These are phyloP conservation scores for Prolemur simus DNA, from an alignment of 2,113 vertebrate genomes.

Conservation along the genomic window DNA sequence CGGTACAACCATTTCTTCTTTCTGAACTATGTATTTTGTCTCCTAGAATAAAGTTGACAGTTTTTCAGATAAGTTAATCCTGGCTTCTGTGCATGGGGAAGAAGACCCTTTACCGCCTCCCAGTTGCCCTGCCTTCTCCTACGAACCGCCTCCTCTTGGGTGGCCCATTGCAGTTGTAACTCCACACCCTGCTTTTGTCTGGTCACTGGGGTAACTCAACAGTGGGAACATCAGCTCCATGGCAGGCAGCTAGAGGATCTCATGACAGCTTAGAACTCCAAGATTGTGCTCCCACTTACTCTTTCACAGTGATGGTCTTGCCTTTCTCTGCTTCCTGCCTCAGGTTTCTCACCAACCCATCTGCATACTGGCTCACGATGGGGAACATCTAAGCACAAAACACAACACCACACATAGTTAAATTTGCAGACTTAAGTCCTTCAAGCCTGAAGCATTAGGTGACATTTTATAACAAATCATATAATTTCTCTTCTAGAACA, in stretches of 20 bases:
- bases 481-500: not conserved
- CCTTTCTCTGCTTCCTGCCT: conserved; percentile 81
- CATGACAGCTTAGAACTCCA: not conserved
- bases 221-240: not conserved
- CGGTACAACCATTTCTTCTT: not conserved
- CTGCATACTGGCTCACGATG: conserved; percentile 84
- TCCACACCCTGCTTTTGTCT: not conserved
- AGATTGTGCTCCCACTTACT: conserved; percentile 80
- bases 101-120: not conserved
- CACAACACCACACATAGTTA: not conserved
- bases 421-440: not conserved
- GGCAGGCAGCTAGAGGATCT: not conserved
- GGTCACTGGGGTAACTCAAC: too few species aligned
- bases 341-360: conserved; percentile 82
- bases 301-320: conserved; percentile 78
- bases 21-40: not conserved
- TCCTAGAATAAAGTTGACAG: not conserved
- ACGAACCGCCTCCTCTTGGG: accelerated
- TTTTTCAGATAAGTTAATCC: not conserved
- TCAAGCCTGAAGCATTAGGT: not conserved
- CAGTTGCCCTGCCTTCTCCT: too few species aligned
- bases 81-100: not conserved
- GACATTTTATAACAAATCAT: not conserved
- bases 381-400: conserved; percentile 86
- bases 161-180: not conserved